Conservation (phyloP, 1,140 invertebrate species). For the Zaprionus camerounensis region DNA sequence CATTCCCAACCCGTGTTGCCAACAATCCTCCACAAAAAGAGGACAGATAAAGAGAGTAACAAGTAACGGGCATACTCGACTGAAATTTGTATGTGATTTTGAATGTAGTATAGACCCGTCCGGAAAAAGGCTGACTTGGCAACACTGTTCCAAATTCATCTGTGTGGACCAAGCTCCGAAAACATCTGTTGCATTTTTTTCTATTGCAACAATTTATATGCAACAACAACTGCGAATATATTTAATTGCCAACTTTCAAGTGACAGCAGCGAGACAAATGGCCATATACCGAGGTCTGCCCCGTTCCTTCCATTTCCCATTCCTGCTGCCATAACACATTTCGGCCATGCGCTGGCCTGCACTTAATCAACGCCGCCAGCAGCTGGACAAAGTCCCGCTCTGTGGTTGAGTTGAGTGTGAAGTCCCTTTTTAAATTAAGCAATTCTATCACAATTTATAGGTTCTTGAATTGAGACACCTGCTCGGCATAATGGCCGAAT, state of each 20-base stretch:
- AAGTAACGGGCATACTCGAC: too few species aligned
- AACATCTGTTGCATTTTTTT: slow-evolving; percentile 77
- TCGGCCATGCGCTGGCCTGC: slow-evolving; percentile 36
- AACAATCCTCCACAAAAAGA: too few species aligned
- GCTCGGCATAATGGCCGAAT: slow-evolving; percentile 1
- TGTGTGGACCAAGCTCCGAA: slow-evolving; percentile 33
- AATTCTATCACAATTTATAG: slow-evolving; percentile 42
- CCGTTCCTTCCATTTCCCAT: slow-evolving; percentile 2
- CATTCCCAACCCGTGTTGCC: neutral
- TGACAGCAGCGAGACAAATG: slow-evolving; percentile 75
- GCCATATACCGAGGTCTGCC: slow-evolving; percentile 38
- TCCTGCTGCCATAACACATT: slow-evolving; percentile 54
- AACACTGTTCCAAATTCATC: neutral
- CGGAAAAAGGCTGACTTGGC: too few species aligned
- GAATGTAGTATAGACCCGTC: too few species aligned
- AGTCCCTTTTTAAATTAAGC: slow-evolving; percentile 27
- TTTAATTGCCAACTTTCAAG: slow-evolving; percentile 81
- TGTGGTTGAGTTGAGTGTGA: slow-evolving; percentile 29
- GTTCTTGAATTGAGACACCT: slow-evolving; percentile 31
- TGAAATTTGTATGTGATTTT: too few species aligned
- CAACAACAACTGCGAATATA: slow-evolving; percentile 67
- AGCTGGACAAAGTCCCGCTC: slow-evolving; percentile 45
- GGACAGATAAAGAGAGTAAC: too few species aligned
- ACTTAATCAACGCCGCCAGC: slow-evolving; percentile 75
- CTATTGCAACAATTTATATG: slow-evolving; percentile 73